Evolutionary conservation across 1,140 invertebrate genomes (phyloP).

Genomic region (Lordiphosa collinella): DNA sequence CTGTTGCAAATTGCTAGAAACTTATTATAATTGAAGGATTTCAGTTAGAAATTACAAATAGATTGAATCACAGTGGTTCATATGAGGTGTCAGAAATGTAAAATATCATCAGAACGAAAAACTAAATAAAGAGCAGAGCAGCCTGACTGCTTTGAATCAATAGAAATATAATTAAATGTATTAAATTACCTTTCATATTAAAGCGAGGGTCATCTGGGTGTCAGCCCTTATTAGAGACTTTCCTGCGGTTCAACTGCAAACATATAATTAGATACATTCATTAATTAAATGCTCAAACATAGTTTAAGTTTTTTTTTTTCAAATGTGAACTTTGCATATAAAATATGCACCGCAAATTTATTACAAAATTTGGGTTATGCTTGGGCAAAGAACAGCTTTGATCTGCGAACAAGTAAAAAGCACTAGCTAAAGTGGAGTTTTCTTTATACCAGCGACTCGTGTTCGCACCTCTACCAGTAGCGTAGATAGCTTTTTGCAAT

Average conservation of each 20-base stretch:
- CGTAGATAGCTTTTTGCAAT: too few relatives aligned
- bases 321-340: slow-evolving; percentile 59
- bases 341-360: slow-evolving; percentile 76
- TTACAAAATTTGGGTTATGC: slow-evolving; percentile 72
- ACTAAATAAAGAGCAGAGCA: not conserved
- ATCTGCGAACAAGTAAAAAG: slow-evolving; percentile 75
- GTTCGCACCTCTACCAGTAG: not conserved
- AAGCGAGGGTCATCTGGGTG: too few relatives aligned
- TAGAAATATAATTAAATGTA: too few relatives aligned
- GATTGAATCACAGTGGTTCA: slow-evolving; percentile 70
- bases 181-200: too few relatives aligned
- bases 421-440: slow-evolving; percentile 70
- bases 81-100: slow-evolving; percentile 76
- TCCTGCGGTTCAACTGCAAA: too few relatives aligned
- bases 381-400: slow-evolving; percentile 63
- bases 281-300: too few relatives aligned
- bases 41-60: slow-evolving; percentile 55
- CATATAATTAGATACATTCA: too few relatives aligned
- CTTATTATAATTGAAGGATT: not conserved
- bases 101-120: slow-evolving; percentile 55
- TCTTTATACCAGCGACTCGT: slow-evolving; percentile 78
- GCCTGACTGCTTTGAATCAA: not conserved
- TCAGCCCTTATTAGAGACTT: too few relatives aligned
- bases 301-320: too few relatives aligned
- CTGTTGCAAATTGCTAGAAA: not conserved